phyloP scores from a whole-genome alignment of 2,888 invertebrate genomes.

The Vandiemenella viatica region DNA sequence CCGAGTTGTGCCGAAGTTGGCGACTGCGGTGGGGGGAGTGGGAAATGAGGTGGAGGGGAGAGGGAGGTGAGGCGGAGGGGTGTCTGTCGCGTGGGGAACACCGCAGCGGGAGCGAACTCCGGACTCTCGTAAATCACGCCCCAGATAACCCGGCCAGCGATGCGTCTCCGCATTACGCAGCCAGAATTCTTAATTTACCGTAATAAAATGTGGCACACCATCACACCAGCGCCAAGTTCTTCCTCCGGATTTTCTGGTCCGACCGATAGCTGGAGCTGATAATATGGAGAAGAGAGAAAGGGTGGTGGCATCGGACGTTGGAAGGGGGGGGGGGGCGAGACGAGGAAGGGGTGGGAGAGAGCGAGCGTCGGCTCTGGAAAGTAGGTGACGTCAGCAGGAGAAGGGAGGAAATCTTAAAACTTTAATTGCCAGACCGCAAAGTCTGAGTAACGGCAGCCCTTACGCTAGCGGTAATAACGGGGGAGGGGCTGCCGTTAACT shows the following conservation, averaged over 20 bases:
- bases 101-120: no score
- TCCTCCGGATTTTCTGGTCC: no score
- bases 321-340: neutral
- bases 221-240: no score
- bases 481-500: neutral
- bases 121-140: neutral
- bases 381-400: neutral
- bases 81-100: no score
- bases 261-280: no score
- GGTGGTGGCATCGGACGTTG: no score
- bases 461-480: neutral
- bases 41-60: no score
- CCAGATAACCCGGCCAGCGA: neutral
- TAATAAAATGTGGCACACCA: neutral
- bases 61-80: no score
- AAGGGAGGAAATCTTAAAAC: neutral
- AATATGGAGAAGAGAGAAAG: no score
- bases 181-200: neutral
- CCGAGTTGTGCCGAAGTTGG: no score
- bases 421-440: neutral
- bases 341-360: slow-evolving; percentile 1
- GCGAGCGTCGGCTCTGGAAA: no score
- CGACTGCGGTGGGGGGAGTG: no score
- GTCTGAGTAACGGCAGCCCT: neutral
- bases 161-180: neutral